A percentile compares a stretch with the other conserved stretches of the same genome.
Conservation (phyloP, 1,140 invertebrate genomes). For the Camponotus floridanus region DNA sequence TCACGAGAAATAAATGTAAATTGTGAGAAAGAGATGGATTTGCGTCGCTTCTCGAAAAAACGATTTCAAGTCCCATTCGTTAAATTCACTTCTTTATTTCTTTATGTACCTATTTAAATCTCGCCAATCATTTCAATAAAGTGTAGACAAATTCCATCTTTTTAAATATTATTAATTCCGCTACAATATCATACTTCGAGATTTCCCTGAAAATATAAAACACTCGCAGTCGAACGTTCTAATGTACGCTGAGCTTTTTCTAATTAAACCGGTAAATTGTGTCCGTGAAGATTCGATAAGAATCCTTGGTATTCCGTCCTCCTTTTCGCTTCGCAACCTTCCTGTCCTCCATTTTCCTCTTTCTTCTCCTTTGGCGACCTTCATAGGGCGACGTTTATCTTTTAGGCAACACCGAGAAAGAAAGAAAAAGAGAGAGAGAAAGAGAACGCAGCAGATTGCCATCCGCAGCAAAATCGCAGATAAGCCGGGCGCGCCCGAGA, state of each 20-base stretch:
- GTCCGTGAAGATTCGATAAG: constrained; percentile 28
- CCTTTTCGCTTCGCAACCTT: constrained; percentile 20
- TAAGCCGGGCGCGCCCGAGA: constrained; percentile 27
- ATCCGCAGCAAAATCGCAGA: constrained; percentile 40
- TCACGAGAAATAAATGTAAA: background rate
- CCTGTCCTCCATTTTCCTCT: constrained; percentile 19
- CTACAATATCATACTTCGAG: background rate
- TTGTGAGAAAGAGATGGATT: background rate
- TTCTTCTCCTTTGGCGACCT: constrained; percentile 26
- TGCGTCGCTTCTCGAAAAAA: background rate
- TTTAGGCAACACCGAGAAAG: constrained; percentile 33
- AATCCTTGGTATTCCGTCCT: constrained; percentile 50
- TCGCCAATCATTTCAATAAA: background rate
- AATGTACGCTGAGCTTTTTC: background rate
- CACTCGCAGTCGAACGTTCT: background rate
- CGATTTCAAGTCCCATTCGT: background rate
- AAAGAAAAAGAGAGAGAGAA: too few species aligned
- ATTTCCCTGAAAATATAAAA: constrained; percentile 10
- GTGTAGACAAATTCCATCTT: background rate
- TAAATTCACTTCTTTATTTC: background rate
- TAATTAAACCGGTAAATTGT: constrained; percentile 60
- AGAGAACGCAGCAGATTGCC: constrained; percentile 35
- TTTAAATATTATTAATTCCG: background rate
- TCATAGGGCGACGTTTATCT: constrained; percentile 55
- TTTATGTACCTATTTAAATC: background rate